phyloP scores from a whole-genome alignment of 2,888 invertebrate species.

The Drosophila longiperda region DNA sequence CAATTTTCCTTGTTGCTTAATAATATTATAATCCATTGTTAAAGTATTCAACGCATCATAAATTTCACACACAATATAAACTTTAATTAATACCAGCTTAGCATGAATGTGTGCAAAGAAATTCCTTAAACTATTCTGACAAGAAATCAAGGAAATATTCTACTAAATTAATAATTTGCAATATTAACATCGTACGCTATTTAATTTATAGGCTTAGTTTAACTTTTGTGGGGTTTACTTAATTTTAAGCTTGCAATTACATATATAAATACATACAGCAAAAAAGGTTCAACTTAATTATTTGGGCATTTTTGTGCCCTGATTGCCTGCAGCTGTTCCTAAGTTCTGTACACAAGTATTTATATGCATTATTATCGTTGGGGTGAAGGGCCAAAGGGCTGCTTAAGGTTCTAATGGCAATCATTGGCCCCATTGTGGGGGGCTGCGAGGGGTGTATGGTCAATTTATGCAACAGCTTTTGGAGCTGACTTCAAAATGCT shows the following conservation, averaged over 20 bases:
- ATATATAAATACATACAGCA: background rate
- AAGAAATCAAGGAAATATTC: background rate
- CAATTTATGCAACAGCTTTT: conserved; percentile 63
- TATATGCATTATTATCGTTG: conserved; percentile 42
- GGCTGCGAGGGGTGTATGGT: conserved; percentile 4
- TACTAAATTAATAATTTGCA: background rate
- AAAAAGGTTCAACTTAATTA: conserved; percentile 25
- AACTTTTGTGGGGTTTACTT: background rate
- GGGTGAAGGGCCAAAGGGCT: conserved; percentile 4
- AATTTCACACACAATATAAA: background rate
- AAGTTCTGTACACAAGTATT: conserved; percentile 33
- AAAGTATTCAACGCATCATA: background rate
- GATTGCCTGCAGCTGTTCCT: conserved; percentile 27
- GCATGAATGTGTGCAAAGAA: background rate
- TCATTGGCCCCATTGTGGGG: conserved; percentile 19
- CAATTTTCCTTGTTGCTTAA: background rate
- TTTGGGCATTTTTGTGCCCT: conserved; percentile 24
- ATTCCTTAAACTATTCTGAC: background rate
- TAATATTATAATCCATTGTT: background rate
- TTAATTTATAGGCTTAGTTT: background rate
- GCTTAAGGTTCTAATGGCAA: conserved; percentile 17
- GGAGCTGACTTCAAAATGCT: conserved; percentile 70
- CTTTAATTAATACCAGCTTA: background rate
- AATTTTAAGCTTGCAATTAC: background rate
- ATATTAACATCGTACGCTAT: background rate